A percentile compares a stretch with the other conserved stretches of the same genome.
phyloP scores from a whole-genome alignment of 2,888 invertebrate species.

The Dione juno region DNA sequence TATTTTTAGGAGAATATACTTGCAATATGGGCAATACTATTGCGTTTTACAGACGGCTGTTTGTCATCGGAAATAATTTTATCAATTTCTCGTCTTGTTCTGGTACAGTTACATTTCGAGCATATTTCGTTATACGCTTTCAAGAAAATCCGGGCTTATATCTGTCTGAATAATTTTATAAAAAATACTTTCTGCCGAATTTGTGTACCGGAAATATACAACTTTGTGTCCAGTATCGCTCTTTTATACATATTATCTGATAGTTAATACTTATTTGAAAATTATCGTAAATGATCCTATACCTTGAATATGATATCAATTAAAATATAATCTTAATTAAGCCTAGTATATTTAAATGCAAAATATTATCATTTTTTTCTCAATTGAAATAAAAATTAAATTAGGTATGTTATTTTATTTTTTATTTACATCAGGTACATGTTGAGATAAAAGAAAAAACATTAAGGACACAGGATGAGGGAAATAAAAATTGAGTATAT shows the following conservation, averaged over 20 bases:
- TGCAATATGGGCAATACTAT: slow-evolving; percentile 23
- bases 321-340: no score
- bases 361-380: neutral
- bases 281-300: neutral
- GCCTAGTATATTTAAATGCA: neutral
- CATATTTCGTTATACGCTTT: neutral
- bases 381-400: neutral
- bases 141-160: neutral
- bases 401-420: neutral
- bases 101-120: slow-evolving; percentile 2
- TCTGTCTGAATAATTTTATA: neutral
- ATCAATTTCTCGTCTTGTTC: slow-evolving; percentile 32
- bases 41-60: slow-evolving; percentile 22
- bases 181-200: neutral
- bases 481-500: slow-evolving; percentile 36
- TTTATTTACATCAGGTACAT: slow-evolving; percentile 11
- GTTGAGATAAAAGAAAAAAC: slow-evolving; percentile 7
- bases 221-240: neutral
- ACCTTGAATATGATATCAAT: no score
- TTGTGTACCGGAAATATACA: neutral
- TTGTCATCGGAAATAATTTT: slow-evolving; percentile 28
- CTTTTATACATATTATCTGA: neutral
- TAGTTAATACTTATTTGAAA: neutral
- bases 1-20: slow-evolving; percentile 35
- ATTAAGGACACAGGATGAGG: slow-evolving; percentile 22